These are phyloP conservation scores for Coracopsis vasa DNA, from an alignment of 2,113 vertebrate species.

Conservation along the genomic window DNA sequence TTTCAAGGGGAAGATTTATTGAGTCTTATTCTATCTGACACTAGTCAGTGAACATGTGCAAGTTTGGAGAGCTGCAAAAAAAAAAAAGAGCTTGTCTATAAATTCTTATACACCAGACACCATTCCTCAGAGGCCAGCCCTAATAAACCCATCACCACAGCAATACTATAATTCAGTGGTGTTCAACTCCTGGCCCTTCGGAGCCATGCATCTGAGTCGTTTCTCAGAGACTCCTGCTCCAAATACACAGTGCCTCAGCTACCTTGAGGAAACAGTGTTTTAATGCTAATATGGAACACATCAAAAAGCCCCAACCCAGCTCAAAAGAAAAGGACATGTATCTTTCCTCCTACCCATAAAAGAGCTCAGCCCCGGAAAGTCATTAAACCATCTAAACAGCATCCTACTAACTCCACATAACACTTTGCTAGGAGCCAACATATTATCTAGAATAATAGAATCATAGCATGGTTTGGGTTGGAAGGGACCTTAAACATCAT, in stretches of 20 bases:
- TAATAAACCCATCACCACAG: slow-evolving; percentile 55
- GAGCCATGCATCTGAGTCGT: neutral
- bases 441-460: neutral
- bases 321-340: neutral
- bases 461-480: neutral
- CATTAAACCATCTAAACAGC: neutral
- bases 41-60: slow-evolving; percentile 43
- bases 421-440: neutral
- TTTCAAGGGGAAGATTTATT: slow-evolving; percentile 42
- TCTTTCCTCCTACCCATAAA: neutral
- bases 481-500: neutral
- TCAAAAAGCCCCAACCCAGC: neutral
- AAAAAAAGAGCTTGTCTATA: slow-evolving; percentile 33
- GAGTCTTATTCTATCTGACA: slow-evolving; percentile 50
- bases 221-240: neutral
- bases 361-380: neutral
- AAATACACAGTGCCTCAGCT: neutral
- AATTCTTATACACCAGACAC: slow-evolving; percentile 51
- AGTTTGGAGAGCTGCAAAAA: slow-evolving; percentile 1
- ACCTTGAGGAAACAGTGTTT: neutral
- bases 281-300: neutral
- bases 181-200: neutral
- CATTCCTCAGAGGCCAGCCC: slow-evolving; percentile 45
- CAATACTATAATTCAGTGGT: slow-evolving; percentile 32
- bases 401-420: neutral